These are phyloP conservation scores for Trachelus stipa DNA, from an alignment of 2,888 invertebrate genomes.

Conservation along the genomic window DNA sequence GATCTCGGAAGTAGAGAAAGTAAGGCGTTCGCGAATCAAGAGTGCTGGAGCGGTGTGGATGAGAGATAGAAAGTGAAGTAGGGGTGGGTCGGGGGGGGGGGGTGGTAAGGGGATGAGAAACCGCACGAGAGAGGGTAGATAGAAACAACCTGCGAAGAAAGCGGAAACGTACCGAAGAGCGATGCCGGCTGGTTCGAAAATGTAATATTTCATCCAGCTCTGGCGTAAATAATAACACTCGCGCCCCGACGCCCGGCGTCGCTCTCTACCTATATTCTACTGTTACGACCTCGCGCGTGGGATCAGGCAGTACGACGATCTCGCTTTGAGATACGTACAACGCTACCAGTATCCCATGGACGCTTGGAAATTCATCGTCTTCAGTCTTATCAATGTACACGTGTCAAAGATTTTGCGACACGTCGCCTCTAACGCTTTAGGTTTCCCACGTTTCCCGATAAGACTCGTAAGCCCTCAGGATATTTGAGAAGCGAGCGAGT, in stretches of 20 bases:
- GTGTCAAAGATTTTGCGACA: not conserved
- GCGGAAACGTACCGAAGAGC: slow-evolving; percentile 24
- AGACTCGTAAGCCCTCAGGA: not conserved
- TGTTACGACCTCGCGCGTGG: not conserved
- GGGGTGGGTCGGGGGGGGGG: slow-evolving; percentile 22
- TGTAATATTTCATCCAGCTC: slow-evolving; percentile 57
- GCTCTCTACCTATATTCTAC: not conserved
- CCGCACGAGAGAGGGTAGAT: slow-evolving; percentile 17
- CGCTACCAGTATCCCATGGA: not conserved
- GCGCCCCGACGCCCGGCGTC: slow-evolving; percentile 9
- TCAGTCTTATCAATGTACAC: not conserved
- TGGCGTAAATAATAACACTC: slow-evolving; percentile 54
- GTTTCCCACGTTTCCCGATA: not conserved
- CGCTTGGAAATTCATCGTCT: not conserved
- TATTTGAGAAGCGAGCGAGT: not conserved
- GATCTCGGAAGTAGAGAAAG: slow-evolving; percentile 19
- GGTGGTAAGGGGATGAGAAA: slow-evolving; percentile 21
- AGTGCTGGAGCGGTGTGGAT: not conserved
- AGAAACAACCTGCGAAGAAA: slow-evolving; percentile 25
- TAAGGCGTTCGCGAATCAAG: not conserved
- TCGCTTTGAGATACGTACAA: not conserved
- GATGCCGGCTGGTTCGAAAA: slow-evolving; percentile 50
- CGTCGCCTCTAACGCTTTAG: not conserved
- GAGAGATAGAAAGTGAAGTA: slow-evolving; percentile 22
- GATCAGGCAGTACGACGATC: not conserved